phyloP scores from a whole-genome alignment of 2,888 invertebrate genomes.

The Augochlorella aurata region DNA sequence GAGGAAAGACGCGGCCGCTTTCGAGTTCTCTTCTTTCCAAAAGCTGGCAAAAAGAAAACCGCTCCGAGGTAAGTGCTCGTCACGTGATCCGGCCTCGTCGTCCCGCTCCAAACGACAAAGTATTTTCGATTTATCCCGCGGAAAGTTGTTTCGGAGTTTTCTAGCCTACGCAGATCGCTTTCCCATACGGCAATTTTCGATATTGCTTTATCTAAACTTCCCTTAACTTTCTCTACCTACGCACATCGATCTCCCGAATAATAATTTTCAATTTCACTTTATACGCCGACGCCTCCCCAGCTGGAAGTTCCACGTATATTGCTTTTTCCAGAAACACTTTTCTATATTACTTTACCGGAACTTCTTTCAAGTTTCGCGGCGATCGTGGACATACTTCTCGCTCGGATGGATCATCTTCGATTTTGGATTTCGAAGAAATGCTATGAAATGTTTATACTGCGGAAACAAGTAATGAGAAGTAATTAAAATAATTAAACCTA shows the following conservation, averaged over 20 bases:
- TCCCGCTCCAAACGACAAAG: background rate
- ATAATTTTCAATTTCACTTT: constrained; percentile 23
- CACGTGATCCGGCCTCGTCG: background rate
- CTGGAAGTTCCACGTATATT: background rate
- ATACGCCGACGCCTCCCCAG: background rate
- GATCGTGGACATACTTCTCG: background rate
- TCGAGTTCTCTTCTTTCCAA: background rate
- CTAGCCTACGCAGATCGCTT: constrained; percentile 12
- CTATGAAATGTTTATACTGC: too few species aligned
- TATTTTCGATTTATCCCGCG: background rate
- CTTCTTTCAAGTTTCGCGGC: background rate
- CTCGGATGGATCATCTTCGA: background rate
- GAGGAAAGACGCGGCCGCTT: background rate
- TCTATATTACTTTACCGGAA: constrained; percentile 5
- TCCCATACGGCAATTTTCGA: constrained; percentile 3
- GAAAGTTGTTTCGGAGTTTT: constrained; percentile 11
- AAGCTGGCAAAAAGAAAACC: background rate
- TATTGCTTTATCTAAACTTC: constrained; percentile 22
- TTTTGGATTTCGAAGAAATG: background rate
- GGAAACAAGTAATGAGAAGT: too few species aligned
- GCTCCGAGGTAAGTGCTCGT: background rate
- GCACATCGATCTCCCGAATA: constrained; percentile 23
- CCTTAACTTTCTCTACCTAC: background rate
- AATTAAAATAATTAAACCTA: too few species aligned
- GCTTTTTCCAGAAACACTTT: constrained; percentile 5